These are phyloP conservation scores for Lampris megalopsis DNA, from an alignment of 2,113 vertebrate species.

Conservation along the genomic window DNA sequence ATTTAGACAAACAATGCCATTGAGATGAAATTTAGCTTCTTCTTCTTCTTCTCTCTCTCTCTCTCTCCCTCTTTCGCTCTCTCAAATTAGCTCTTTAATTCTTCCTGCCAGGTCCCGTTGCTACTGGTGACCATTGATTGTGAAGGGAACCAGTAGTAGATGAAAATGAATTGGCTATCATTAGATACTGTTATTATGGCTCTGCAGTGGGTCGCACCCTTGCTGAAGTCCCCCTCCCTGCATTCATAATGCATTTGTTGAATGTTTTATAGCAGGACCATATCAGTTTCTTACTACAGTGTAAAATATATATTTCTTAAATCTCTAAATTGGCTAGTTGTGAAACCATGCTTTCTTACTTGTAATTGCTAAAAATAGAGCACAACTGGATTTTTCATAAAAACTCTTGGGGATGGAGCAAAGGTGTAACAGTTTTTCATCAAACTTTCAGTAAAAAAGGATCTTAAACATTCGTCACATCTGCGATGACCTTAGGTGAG, in stretches of 20 bases:
- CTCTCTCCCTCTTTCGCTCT: conserved; percentile 23
- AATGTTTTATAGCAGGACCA: conserved; percentile 23
- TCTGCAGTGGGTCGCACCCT: conserved; percentile 14
- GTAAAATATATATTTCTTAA: conserved; percentile 5
- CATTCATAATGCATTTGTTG: conserved; percentile 19
- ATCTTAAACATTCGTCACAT: background rate
- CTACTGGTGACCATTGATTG: conserved; percentile 57
- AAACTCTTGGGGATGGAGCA: conserved; percentile 7
- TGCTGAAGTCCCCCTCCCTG: conserved; percentile 16
- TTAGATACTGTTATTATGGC: conserved; percentile 15
- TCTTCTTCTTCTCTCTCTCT: conserved; percentile 5
- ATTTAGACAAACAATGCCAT: conserved; percentile 51
- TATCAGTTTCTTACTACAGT: background rate
- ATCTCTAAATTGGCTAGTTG: background rate
- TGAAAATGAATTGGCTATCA: conserved; percentile 44
- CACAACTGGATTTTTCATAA: conserved; percentile 19
- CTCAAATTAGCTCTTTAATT: conserved; percentile 64
- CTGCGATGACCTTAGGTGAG: too few species aligned
- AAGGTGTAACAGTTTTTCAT: conserved; percentile 23
- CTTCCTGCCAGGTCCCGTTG: conserved; percentile 52
- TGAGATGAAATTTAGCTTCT: conserved; percentile 55
- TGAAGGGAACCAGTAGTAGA: conserved; percentile 36
- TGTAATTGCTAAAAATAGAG: conserved; percentile 1
- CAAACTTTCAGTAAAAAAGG: background rate
- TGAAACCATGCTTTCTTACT: conserved; percentile 3